These are phyloP conservation scores for Scomber colias DNA, from an alignment of 2,113 vertebrate species.

Conservation along the genomic window DNA sequence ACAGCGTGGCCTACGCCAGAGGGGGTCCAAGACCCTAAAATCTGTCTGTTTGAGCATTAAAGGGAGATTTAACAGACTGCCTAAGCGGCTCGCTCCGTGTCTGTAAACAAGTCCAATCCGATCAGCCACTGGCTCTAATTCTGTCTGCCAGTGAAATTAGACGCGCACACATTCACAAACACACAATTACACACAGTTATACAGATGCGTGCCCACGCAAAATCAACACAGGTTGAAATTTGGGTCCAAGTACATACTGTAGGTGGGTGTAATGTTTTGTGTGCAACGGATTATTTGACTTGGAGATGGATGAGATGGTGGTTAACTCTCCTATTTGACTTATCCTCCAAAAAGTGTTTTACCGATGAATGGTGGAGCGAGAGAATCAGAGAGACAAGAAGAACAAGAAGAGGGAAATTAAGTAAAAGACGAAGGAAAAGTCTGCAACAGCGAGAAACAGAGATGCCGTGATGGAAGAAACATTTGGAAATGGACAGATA, in stretches of 20 bases:
- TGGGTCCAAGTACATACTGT: slow-evolving; percentile 42
- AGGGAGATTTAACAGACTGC: slow-evolving; percentile 87
- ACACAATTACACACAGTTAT: slow-evolving; percentile 68
- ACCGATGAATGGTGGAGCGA: slow-evolving; percentile 46
- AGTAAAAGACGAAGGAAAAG: slow-evolving; percentile 29
- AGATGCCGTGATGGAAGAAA: slow-evolving; percentile 65
- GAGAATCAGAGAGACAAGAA: slow-evolving; percentile 20
- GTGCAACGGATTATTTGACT: slow-evolving; percentile 53
- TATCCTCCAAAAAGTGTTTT: slow-evolving; percentile 53
- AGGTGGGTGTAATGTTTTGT: slow-evolving; percentile 50
- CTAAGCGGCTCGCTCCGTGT: slow-evolving; percentile 84
- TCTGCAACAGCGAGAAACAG: slow-evolving; percentile 20
- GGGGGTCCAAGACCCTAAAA: slow-evolving; percentile 81
- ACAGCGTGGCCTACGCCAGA: slow-evolving; percentile 54
- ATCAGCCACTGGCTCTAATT: slow-evolving; percentile 88
- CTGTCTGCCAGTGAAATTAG: slow-evolving; percentile 86
- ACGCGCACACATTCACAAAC: slow-evolving; percentile 66
- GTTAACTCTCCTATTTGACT: slow-evolving; percentile 31
- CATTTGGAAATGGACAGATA: slow-evolving; percentile 67
- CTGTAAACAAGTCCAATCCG: slow-evolving; percentile 90
- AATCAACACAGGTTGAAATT: slow-evolving; percentile 64
- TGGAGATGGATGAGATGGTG: slow-evolving; percentile 36
- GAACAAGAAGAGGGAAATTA: slow-evolving; percentile 28
- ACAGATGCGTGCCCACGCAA: slow-evolving; percentile 54
- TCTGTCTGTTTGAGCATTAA: slow-evolving; percentile 88